Evolutionary conservation across 2,797 vertebrate genomes (phyloP).

Genomic region (Ceryle rudis): DNA sequence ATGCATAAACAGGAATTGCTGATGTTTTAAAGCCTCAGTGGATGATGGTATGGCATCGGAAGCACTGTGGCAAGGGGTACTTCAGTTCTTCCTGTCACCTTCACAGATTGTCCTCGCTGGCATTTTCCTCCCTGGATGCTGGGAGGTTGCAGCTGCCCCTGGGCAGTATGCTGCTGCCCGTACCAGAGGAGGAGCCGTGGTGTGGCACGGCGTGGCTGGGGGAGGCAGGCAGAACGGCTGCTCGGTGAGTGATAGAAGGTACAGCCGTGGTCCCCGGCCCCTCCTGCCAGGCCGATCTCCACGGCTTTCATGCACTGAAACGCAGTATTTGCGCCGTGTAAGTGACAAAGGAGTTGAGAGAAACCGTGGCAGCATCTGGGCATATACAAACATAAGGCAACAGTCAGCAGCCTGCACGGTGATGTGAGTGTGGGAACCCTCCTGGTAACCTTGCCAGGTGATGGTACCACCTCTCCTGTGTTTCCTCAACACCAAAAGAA

Average conservation of each 20-base stretch:
- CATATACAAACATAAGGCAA: background rate
- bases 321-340: accelerated
- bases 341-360: background rate
- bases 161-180: accelerated
- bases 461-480: background rate
- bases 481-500: background rate
- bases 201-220: accelerated
- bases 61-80: background rate
- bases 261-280: background rate
- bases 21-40: background rate
- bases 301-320: background rate
- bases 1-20: background rate
- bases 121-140: background rate
- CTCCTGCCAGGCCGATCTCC: accelerated
- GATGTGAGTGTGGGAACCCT: background rate
- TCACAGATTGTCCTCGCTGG: background rate
- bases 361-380: background rate
- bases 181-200: background rate
- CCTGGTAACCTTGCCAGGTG: background rate
- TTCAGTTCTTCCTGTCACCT: background rate
- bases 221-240: accelerated
- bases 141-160: background rate
- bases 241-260: accelerated
- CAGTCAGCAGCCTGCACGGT: accelerated
- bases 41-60: background rate